Evolutionary conservation across 1,140 invertebrate genomes (phyloP).

Genomic region (Rhopalosiphum maidis): DNA sequence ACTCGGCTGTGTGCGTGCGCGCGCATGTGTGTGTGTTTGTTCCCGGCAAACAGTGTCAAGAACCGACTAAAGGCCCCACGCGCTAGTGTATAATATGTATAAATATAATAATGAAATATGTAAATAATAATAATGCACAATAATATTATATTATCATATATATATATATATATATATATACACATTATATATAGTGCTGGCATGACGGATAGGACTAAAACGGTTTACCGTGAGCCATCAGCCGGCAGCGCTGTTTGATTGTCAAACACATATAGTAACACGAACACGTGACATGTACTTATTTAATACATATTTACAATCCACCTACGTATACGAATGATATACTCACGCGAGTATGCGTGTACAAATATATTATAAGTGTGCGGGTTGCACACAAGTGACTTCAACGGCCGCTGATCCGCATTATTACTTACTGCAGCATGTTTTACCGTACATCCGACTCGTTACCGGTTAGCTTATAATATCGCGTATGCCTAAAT

Average conservation of each 20-base stretch:
- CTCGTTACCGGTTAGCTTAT: no score
- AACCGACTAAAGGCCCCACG: background rate
- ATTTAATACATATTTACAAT: background rate
- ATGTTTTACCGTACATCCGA: no score
- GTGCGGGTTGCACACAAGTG: background rate
- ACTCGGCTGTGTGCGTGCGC: background rate
- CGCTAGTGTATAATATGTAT: background rate
- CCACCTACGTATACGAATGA: background rate
- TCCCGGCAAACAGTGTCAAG: slow-evolving; percentile 2
- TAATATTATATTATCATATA: background rate
- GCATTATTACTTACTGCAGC: background rate
- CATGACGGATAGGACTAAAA: background rate
- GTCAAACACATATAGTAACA: background rate
- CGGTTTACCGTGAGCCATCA: slow-evolving; percentile 21
- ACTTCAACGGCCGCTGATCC: background rate
- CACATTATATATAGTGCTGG: background rate
- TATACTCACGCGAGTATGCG: background rate
- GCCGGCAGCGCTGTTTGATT: background rate
- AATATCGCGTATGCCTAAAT: no score
- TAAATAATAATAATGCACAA: slow-evolving; percentile 10
- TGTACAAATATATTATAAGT: no score
- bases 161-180: background rate
- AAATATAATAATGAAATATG: background rate
- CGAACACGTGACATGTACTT: background rate
- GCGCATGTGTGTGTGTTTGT: background rate